Evolutionary conservation across 2,888 invertebrate species (phyloP).

Genomic region (Cetonia aurata): DNA sequence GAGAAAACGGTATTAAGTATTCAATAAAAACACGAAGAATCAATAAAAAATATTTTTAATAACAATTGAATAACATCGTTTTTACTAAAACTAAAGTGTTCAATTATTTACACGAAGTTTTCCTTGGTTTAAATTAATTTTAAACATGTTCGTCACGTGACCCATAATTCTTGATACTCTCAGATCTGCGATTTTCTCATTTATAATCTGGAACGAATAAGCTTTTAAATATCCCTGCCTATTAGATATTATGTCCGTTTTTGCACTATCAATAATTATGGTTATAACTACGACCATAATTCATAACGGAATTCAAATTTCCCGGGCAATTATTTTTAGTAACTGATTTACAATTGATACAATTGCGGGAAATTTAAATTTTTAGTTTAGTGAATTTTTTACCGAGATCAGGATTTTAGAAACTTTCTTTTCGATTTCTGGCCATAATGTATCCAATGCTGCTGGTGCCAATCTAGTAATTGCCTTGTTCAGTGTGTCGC

Average conservation of each 20-base stretch:
- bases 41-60: no score
- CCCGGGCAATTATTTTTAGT: no score
- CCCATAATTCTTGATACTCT: constrained; percentile 62
- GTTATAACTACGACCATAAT: no score
- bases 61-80: no score
- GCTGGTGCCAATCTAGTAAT: constrained; percentile 64
- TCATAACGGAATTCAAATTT: no score
- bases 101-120: constrained; percentile 43
- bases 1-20: no score
- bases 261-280: no score
- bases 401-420: constrained; percentile 62
- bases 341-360: no score
- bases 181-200: constrained; percentile 61
- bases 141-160: constrained; percentile 61
- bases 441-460: constrained; percentile 65
- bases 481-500: constrained; percentile 63
- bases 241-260: no score
- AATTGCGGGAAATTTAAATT: background rate
- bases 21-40: no score
- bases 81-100: background rate
- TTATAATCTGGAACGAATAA: constrained; percentile 62
- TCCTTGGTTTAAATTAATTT: constrained; percentile 53
- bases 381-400: constrained; percentile 48
- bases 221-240: background rate
- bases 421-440: constrained; percentile 63